phyloP scores from a whole-genome alignment of 2,797 vertebrate genomes.

The Muraenolepis orangiensis region DNA sequence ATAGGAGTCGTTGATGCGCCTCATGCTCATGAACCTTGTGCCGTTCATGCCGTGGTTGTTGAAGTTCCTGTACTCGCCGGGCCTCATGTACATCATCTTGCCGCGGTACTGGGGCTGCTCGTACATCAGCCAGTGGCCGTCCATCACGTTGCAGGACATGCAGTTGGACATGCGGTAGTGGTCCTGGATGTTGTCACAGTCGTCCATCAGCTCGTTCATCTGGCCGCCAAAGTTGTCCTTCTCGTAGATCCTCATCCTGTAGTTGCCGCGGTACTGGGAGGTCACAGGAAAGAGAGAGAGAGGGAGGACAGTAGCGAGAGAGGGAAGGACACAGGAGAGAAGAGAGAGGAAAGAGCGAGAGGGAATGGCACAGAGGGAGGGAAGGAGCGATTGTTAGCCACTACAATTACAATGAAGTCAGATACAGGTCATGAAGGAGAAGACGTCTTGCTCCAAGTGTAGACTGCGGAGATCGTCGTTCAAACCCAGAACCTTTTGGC shows the following conservation, averaged over 20 bases:
- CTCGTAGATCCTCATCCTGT: constrained; percentile 50
- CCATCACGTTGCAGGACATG: constrained; percentile 55
- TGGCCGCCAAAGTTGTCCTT: no score
- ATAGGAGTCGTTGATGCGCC: constrained; percentile 47
- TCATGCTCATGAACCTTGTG: constrained; percentile 22
- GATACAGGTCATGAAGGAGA: not conserved
- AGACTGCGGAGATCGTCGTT: no score
- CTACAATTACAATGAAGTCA: not conserved
- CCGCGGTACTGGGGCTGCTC: constrained; percentile 48
- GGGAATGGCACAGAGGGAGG: no score
- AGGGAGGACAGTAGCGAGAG: not conserved
- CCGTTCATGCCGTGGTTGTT: constrained; percentile 8
- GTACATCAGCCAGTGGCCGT: constrained; percentile 56
- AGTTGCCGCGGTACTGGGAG: constrained; percentile 34
- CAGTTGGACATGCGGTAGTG: constrained; percentile 36
- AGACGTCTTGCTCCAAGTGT: not conserved
- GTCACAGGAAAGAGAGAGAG: not conserved
- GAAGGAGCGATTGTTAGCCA: no score
- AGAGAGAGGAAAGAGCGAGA: not conserved
- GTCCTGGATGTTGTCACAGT: no score
- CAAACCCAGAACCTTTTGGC: no score
- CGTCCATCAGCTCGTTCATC: constrained; percentile 45
- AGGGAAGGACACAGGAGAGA: no score
- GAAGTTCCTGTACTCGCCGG: constrained; percentile 52
- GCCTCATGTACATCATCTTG: constrained; percentile 51